These are phyloP conservation scores for Megaceryle torquata DNA, from an alignment of 2,113 vertebrate species.

Conservation along the genomic window DNA sequence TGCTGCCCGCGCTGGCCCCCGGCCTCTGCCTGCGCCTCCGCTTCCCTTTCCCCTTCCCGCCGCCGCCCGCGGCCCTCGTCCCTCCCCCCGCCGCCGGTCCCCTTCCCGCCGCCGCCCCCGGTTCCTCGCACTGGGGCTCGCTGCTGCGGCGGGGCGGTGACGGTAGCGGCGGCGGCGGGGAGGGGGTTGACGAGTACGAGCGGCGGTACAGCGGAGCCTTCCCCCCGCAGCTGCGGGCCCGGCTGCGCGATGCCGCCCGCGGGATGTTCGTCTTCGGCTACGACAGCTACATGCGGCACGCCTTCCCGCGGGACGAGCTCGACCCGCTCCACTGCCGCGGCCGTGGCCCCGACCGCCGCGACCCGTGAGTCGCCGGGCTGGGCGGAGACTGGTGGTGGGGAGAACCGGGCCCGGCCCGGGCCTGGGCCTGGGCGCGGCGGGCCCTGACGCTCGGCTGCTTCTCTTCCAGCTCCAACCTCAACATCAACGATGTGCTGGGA, in stretches of 20 bases:
- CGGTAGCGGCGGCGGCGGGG: neutral
- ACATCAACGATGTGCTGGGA: slow-evolving; percentile 97
- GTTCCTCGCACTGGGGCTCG: neutral
- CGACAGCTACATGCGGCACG: slow-evolving; percentile 96
- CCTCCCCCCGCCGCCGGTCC: neutral
- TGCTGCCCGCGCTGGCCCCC: slow-evolving; percentile 82
- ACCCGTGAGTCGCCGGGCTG: slow-evolving; percentile 83
- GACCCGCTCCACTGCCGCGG: slow-evolving; percentile 93
- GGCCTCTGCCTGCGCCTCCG: slow-evolving; percentile 82
- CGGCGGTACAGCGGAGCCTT: slow-evolving; percentile 86
- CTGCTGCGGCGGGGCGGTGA: neutral
- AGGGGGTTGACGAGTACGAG: slow-evolving; percentile 85
- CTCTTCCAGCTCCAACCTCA: slow-evolving; percentile 92
- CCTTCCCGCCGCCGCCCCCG: neutral
- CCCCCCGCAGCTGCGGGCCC: slow-evolving; percentile 80
- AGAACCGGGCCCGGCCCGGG: neutral
- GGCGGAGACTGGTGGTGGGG: neutral
- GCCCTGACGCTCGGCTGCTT: neutral
- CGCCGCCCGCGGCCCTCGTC: neutral
- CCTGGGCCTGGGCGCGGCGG: neutral
- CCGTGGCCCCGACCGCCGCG: slow-evolving; percentile 87
- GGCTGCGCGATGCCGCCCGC: slow-evolving; percentile 88
- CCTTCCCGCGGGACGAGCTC: slow-evolving; percentile 94
- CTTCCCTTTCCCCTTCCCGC: slow-evolving; percentile 62
- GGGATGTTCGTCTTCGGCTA: slow-evolving; percentile 96